Base-by-base conservation (phyloP, 2,797 vertebrate species). In the Artibeus lituratus region DNA sequence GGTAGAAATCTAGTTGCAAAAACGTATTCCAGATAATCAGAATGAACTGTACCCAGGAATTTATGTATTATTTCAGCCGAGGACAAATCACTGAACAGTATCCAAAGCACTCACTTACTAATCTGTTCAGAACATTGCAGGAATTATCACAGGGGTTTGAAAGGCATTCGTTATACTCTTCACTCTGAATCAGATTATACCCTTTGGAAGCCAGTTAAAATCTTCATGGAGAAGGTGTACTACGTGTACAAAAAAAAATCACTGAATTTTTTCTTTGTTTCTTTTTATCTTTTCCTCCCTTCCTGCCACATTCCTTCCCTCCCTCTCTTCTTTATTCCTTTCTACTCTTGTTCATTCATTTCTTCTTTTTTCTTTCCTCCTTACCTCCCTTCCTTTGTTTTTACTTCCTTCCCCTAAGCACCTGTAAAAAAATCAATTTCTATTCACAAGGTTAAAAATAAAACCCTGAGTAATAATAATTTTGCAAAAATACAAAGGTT, bases 1-100 rank as follows among this genome's bases (percentile, higher is more conserved):
- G 73, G 83, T 91, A 89, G 74, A 96, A 81, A 83, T 92, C 88
- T 53, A 76, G n/a, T 90, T 80, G 82, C 16, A 53, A 84, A 97
- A 94, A 53, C 37, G 42, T 57, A 83, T 78, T 96, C n/a, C 24
- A 73, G 51, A 81, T 47, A 87, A 72, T 19, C 21, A 82, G 70
- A 81, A 83, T 76, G 62, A 95, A 55, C 42, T 80, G 15, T 39
- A 81, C 62, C 42, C n/a, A 53, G 86, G 51, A 19, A 62, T 80
- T 69, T 70, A 62, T 76, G 59, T 65, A 55, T 94, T 90, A 55
- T 87, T 95, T 96, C 55, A 82, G 26, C 49, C 26, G 35, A 86
- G 51, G 35, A 87, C 32, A 77, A 76, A 96, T 83, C 51, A 53
- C 62, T 90, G 76, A 47, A 86, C 9, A 10, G 22, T 59, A 62